Evolutionary conservation across 1,140 invertebrate genomes (phyloP).

Genomic region (Anadara kagoshimensis): DNA sequence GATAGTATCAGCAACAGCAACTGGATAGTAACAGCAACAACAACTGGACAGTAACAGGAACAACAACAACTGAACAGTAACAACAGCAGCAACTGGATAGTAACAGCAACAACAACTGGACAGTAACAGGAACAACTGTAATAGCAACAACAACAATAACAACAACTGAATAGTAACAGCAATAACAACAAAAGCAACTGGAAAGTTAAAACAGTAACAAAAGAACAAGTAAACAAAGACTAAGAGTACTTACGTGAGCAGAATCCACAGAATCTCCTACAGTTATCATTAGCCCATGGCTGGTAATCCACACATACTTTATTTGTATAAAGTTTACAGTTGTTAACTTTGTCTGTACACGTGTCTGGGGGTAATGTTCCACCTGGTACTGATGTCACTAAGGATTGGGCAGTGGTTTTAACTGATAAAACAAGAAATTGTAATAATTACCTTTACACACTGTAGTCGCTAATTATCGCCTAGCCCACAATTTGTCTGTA

Average conservation of each 20-base stretch:
- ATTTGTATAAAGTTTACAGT: constrained; percentile 46
- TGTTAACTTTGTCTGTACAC: constrained; percentile 42
- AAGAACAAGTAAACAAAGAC: background rate
- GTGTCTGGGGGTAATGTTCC: constrained; percentile 46
- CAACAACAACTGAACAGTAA: too few relatives aligned
- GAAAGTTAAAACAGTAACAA: too few relatives aligned
- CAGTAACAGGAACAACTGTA: too few relatives aligned
- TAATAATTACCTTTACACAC: background rate
- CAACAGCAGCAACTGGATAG: too few relatives aligned
- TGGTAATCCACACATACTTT: constrained; percentile 45
- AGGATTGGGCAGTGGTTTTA: background rate
- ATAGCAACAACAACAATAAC: too few relatives aligned
- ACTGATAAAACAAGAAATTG: background rate
- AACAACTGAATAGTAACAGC: too few relatives aligned
- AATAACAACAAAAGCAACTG: too few relatives aligned
- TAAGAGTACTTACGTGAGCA: constrained; percentile 35
- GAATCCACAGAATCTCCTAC: constrained; percentile 51
- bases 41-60: too few relatives aligned
- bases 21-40: too few relatives aligned
- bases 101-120: too few relatives aligned
- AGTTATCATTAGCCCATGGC: constrained; percentile 57
- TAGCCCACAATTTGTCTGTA: too few relatives aligned
- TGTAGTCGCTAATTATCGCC: background rate
- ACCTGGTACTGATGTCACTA: constrained; percentile 17
- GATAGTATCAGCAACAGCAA: too few relatives aligned